Conservation (phyloP, 1,140 invertebrate species). For the Galleria mellonella region DNA sequence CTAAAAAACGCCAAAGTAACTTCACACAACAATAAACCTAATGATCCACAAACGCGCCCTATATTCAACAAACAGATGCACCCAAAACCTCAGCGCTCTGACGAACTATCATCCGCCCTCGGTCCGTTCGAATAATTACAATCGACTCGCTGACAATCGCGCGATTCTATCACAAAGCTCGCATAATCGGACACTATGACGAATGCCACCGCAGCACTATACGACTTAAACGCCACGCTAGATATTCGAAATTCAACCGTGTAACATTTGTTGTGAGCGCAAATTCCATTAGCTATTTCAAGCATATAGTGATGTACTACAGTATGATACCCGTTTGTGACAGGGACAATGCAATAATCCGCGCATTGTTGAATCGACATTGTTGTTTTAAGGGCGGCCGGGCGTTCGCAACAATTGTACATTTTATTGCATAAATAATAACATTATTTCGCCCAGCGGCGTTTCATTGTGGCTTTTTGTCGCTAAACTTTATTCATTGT, state of each 20-base stretch:
- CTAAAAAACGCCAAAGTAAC: too few relatives aligned
- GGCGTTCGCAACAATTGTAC: constrained; percentile 60
- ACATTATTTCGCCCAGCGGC: constrained; percentile 58
- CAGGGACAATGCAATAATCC: constrained; percentile 69
- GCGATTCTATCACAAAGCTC: constrained; percentile 69
- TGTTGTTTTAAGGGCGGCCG: constrained; percentile 70
- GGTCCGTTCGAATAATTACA: constrained; percentile 62
- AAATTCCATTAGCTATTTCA: constrained; percentile 6
- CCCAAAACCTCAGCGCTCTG: constrained; percentile 41
- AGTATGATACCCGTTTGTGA: constrained; percentile 50
- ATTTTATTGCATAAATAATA: constrained; percentile 73
- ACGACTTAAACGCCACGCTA: constrained; percentile 21
- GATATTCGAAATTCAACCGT: constrained; percentile 27
- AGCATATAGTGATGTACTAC: constrained; percentile 36
- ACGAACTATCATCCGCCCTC: constrained; percentile 35
- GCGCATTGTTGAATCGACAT: constrained; percentile 68
- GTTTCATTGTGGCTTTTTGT: constrained; percentile 56
- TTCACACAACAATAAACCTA: constrained; percentile 19
- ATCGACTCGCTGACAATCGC: constrained; percentile 68
- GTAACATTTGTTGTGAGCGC: constrained; percentile 8
- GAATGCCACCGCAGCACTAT: constrained; percentile 27
- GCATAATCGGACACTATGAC: constrained; percentile 68
- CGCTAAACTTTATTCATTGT: constrained; percentile 38
- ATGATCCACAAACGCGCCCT: constrained; percentile 8
- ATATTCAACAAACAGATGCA: constrained; percentile 37